These are phyloP conservation scores for Novumbra hubbsi DNA, from an alignment of 2,797 vertebrate genomes.

Conservation along the genomic window DNA sequence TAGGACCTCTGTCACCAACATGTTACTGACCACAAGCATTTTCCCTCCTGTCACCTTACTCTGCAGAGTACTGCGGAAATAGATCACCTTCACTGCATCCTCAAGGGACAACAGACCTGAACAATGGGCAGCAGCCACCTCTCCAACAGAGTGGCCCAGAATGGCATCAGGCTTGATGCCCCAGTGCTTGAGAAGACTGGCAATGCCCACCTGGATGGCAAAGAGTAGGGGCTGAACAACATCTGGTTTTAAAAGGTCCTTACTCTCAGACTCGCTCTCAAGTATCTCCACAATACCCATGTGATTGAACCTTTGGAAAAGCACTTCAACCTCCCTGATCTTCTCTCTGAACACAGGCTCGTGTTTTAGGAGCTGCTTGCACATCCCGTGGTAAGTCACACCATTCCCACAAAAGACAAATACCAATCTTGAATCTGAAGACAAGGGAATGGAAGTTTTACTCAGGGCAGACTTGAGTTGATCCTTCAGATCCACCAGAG, in stretches of 20 bases:
- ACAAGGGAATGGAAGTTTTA: slow-evolving; percentile 39
- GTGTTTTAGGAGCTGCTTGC: slow-evolving; percentile 69
- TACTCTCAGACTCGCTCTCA: slow-evolving; percentile 56
- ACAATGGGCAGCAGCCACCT: slow-evolving; percentile 83
- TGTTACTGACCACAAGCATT: slow-evolving; percentile 85
- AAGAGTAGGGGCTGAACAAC: slow-evolving; percentile 83
- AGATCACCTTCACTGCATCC: slow-evolving; percentile 83
- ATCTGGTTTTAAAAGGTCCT: slow-evolving; percentile 67
- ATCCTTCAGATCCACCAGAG: slow-evolving; percentile 70
- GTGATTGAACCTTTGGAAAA: slow-evolving; percentile 58
- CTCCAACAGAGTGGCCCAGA: slow-evolving; percentile 83
- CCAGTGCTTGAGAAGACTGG: slow-evolving; percentile 76
- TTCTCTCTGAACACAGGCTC: slow-evolving; percentile 79
- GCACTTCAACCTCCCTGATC: slow-evolving; percentile 66
- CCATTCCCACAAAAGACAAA: slow-evolving; percentile 88
- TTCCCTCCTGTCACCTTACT: slow-evolving; percentile 73
- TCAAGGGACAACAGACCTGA: slow-evolving; percentile 82
- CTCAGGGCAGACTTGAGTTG: slow-evolving; percentile 51
- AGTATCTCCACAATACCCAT: slow-evolving; percentile 67
- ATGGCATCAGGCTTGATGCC: slow-evolving; percentile 74
- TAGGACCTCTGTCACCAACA: slow-evolving; percentile 73
- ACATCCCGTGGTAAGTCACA: slow-evolving; percentile 75
- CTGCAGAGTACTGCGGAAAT: slow-evolving; percentile 79
- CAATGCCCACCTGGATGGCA: slow-evolving; percentile 80
- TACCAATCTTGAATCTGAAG: slow-evolving; percentile 67